Evolutionary conservation across 2,797 vertebrate species (phyloP), one percentile per base, ranked within the genome.

Genomic region (Erethizon dorsatum): DNA sequence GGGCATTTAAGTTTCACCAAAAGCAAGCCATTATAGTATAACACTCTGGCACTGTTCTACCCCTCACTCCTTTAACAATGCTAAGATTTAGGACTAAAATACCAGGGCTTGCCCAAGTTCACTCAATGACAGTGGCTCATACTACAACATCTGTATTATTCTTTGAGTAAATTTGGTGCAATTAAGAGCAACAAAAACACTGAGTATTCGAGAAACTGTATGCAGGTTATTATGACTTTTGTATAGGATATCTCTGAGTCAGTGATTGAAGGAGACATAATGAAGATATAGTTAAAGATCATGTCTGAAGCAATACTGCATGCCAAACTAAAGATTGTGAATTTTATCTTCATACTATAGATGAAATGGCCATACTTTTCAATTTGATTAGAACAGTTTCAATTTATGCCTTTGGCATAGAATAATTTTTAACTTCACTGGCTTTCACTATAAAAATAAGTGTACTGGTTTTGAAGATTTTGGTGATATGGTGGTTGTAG

Each of bases 381-480:
- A 67, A 11, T 82, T 92, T 85, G 73, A 95, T 57, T 93, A 78
- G 45, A 61, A 37, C 10, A 83, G 45, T 73, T 77, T 18, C 80
- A 78, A 69, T 24, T 31, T 80, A 75, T 69, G 52, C 5, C 6
- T 83, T 95, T 85, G 28, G 69, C 26, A 57, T 14, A 87, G 52
- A 83, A 33, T 50, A 90, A 54, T 45, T 61, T 77, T 69, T 67
- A 83, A 50, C 28, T 50, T 78, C 24, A n/a, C 3, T 24, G 78
- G 1, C 10, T 83, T 61, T 69, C 14, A 28, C 14, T 83, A 6
- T 91, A 37, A 86, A 83, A n/a, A 28, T 41, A 78, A 50, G 24
- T 61, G 4, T 57, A 26, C 75, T 90, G 56, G 31, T 90, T 92
- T 86, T 75, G 26, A 75, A 14, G n/a, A 82, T 52, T 83, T 17